Percentiles rank a stretch among this genome's conserved stretches.
phyloP scores from a whole-genome alignment of 1,140 invertebrate genomes.

The Halesus radiatus region DNA sequence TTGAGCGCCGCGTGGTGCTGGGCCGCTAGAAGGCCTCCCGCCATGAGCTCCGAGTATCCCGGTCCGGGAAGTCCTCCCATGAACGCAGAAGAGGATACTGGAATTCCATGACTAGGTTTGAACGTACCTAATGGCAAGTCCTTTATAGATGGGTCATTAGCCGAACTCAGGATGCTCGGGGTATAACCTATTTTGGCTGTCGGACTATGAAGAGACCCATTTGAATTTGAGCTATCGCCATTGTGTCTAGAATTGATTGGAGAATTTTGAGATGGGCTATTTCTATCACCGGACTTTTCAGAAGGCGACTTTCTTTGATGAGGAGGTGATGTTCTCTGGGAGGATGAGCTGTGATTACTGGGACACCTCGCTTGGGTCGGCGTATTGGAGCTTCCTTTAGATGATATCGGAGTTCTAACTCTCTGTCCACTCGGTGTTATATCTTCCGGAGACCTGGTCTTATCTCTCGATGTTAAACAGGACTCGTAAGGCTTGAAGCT shows the following conservation, averaged over 20 bases:
- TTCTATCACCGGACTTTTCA: constrained; percentile 68
- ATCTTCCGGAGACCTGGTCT: constrained; percentile 73
- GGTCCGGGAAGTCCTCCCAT: constrained; percentile 69
- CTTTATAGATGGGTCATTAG: constrained; percentile 72
- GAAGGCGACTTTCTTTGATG: constrained; percentile 69
- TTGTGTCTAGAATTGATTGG: constrained; percentile 61
- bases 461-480: constrained; percentile 72
- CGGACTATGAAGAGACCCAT: constrained; percentile 57
- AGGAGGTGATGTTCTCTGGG: constrained; percentile 72
- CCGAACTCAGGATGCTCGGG: constrained; percentile 70
- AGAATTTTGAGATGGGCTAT: constrained; percentile 65
- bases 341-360: constrained; percentile 76
- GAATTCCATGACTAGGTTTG: constrained; percentile 71
- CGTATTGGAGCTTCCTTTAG: constrained; percentile 67
- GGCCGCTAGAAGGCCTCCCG: constrained; percentile 78
- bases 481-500: constrained; percentile 82
- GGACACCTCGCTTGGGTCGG: constrained; percentile 69
- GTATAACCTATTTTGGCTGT: constrained; percentile 70
- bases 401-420: constrained; percentile 71
- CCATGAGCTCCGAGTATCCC: constrained; percentile 79
- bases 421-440: constrained; percentile 68
- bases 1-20: constrained; percentile 82
- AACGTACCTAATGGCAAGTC: constrained; percentile 76
- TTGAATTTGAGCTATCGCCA: constrained; percentile 67
- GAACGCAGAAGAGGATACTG: constrained; percentile 70